These are phyloP conservation scores for Hyla sarda DNA, from an alignment of 2,113 vertebrate species.

Conservation along the genomic window DNA sequence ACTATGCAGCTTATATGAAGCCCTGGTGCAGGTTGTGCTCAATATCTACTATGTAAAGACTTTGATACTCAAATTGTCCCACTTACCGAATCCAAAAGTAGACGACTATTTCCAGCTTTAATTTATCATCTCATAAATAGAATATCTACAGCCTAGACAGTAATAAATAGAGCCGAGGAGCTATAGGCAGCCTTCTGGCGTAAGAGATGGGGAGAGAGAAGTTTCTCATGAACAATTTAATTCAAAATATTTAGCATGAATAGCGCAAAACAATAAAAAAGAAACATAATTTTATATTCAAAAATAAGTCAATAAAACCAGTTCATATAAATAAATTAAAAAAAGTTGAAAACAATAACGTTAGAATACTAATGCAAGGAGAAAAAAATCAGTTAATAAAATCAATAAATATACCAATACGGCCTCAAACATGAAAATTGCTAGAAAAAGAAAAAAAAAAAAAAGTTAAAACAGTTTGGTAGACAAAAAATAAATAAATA, in stretches of 20 bases:
- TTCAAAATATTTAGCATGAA: no score
- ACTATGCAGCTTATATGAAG: neutral
- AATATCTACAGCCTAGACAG: neutral
- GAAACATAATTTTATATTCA: neutral
- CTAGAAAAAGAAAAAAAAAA: no score
- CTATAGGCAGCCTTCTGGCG: neutral
- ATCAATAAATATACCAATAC: no score
- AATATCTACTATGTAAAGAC: neutral
- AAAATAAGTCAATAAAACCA: no score
- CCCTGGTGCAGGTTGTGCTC: neutral
- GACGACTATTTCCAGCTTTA: neutral
- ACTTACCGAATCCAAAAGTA: neutral
- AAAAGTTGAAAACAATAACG: no score
- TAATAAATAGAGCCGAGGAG: neutral
- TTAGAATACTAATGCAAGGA: no score
- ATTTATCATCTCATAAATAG: neutral
- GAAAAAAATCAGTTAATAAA: no score
- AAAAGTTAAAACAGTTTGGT: no score
- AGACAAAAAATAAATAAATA: no score
- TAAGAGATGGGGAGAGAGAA: neutral
- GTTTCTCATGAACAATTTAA: neutral
- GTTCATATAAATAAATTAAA: no score
- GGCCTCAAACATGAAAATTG: no score
- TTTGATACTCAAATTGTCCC: slow-evolving; percentile 21
- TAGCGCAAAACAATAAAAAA: neutral